Percentiles rank a stretch among this genome's conserved stretches.
These are phyloP conservation scores for Clarias platycephalus DNA, from an alignment of 2,797 vertebrate genomes.

Conservation along the genomic window DNA sequence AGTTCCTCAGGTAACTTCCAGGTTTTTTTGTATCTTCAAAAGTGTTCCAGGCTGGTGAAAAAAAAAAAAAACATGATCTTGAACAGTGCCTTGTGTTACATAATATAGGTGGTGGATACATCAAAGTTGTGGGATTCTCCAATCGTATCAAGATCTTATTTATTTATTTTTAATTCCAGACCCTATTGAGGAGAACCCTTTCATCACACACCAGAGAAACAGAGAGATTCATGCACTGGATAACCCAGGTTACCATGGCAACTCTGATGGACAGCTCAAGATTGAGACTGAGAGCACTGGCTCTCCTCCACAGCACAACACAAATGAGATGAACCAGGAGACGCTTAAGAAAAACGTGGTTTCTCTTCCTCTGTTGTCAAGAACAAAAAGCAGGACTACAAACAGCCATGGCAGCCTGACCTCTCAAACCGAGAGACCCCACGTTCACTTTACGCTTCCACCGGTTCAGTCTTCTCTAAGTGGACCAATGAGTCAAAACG, in stretches of 20 bases:
- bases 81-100: no score
- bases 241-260: conserved; percentile 90
- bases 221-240: conserved; percentile 90
- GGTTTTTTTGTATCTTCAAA: conserved; percentile 59
- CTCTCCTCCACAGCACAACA: conserved; percentile 92
- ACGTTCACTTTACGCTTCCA: conserved; percentile 67
- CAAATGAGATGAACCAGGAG: conserved; percentile 76
- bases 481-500: conserved; percentile 57
- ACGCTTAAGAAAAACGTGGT: conserved; percentile 85
- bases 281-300: conserved; percentile 91
- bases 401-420: conserved; percentile 59
- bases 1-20: conserved; percentile 80
- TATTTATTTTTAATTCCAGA: conserved; percentile 73
- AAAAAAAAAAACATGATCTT: neutral
- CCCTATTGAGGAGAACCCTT: conserved; percentile 95
- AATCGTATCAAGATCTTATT: no score
- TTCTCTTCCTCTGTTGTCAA: conserved; percentile 68
- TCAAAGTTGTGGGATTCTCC: neutral
- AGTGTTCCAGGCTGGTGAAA: neutral
- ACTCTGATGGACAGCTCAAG: conserved; percentile 81
- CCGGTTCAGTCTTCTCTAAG: conserved; percentile 66
- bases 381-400: conserved; percentile 61
- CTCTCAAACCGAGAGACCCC: conserved; percentile 59
- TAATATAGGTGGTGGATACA: neutral
- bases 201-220: conserved; percentile 89